Evolutionary conservation across 23 tunicate species (phyloP).

Genomic region (Ascidia mentula): DNA sequence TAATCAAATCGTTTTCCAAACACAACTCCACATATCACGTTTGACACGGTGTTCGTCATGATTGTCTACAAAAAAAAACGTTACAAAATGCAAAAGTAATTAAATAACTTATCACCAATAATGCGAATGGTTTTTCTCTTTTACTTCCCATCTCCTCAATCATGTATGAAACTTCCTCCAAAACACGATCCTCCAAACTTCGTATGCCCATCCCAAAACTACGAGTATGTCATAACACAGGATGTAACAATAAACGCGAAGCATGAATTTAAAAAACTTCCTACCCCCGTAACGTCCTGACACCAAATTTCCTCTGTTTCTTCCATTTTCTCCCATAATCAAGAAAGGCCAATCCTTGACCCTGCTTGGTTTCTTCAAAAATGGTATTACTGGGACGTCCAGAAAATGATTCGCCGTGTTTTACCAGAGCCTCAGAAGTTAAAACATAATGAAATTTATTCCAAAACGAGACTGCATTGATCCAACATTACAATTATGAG

Average conservation of each 20-base stretch:
- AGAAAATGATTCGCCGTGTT: background rate
- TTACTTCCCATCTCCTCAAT: background rate
- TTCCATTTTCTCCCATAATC: constrained; percentile 3
- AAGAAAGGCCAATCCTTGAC: background rate
- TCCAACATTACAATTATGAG: no score
- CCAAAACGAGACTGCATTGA: no score
- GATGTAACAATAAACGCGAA: background rate
- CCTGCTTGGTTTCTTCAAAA: background rate
- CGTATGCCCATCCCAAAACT: background rate
- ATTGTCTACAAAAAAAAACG: no score
- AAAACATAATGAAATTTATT: no score
- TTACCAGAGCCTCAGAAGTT: background rate
- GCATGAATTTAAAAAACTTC: background rate
- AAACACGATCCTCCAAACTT: background rate
- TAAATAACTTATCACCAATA: no score
- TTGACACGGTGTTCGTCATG: constrained; percentile 40
- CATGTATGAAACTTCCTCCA: background rate
- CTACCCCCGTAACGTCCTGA: background rate
- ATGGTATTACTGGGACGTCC: background rate
- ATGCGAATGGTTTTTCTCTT: background rate
- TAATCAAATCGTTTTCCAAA: constrained; percentile 50
- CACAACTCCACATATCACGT: constrained; percentile 34
- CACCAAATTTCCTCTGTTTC: background rate
- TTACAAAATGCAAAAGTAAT: background rate
- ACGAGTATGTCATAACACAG: no score